phyloP scores from a whole-genome alignment of 2,113 vertebrate species.

The Chelonoidis abingdonii region DNA sequence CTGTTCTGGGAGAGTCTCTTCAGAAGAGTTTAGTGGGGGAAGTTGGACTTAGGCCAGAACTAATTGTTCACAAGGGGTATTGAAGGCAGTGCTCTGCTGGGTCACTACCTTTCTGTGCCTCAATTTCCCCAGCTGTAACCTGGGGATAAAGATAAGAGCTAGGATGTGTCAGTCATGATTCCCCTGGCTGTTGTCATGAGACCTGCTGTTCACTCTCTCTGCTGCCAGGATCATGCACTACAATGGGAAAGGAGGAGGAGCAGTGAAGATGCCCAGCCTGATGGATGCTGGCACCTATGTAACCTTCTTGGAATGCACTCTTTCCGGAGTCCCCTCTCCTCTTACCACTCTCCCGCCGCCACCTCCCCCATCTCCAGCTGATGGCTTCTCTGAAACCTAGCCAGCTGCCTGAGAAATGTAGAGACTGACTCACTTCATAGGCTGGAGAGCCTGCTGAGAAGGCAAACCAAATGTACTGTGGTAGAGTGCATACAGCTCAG shows the following conservation, averaged over 20 bases:
- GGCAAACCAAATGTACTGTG: neutral
- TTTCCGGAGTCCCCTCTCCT: neutral
- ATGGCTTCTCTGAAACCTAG: neutral
- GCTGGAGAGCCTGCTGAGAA: neutral
- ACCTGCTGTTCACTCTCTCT: neutral
- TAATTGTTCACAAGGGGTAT: neutral
- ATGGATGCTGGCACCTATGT: neutral
- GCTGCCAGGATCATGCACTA: slow-evolving; percentile 7
- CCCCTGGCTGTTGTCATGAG: neutral
- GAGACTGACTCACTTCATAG: neutral
- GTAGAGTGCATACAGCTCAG: neutral
- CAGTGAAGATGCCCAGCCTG: neutral
- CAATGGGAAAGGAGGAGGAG: neutral
- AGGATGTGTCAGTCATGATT: too few species aligned
- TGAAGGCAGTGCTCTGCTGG: neutral
- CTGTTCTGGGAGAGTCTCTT: neutral
- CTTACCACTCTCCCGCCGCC: neutral
- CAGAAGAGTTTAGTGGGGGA: neutral
- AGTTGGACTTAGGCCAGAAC: neutral
- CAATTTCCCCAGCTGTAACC: neutral
- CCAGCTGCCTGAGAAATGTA: neutral
- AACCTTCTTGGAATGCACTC: neutral
- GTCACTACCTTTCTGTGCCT: neutral
- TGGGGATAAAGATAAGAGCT: neutral
- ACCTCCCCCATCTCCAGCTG: slow-evolving; percentile 51